These are phyloP conservation scores for Corynorhinus townsendii DNA, from an alignment of 2,113 vertebrate species.

Conservation along the genomic window DNA sequence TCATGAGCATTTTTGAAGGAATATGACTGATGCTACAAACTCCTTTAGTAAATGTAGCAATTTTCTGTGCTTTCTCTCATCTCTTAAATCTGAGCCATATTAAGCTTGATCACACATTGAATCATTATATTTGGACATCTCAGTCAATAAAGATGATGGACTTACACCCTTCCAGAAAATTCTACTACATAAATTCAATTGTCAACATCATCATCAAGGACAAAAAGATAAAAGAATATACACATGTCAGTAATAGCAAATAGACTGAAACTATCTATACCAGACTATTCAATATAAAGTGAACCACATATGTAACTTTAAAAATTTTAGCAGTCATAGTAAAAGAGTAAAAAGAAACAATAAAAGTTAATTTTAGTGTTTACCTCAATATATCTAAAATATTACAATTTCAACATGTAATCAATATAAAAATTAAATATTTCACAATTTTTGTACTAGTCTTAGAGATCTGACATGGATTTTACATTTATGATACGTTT, in stretches of 20 bases:
- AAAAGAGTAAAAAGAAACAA: not conserved
- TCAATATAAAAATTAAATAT: not conserved
- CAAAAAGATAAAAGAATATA: not conserved
- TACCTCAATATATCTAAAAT: not conserved
- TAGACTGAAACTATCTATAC: not conserved
- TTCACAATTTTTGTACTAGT: not conserved
- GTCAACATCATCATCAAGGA: not conserved
- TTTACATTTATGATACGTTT: not conserved
- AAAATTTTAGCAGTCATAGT: not conserved
- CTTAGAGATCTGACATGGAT: not conserved
- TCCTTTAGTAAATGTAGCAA: not conserved
- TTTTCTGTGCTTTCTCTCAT: not conserved
- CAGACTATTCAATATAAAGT: not conserved
- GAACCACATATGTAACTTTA: not conserved
- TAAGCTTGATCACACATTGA: slow-evolving; percentile 1
- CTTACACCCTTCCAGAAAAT: not conserved
- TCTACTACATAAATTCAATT: not conserved
- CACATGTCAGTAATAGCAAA: not conserved
- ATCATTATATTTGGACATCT: slow-evolving; percentile 3
- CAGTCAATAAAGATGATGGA: not conserved
- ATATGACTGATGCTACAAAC: slow-evolving; percentile 27
- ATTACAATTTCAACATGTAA: not conserved
- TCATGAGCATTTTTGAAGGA: slow-evolving; percentile 40
- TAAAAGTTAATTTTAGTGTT: not conserved
- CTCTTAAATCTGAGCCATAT: not conserved